A percentile compares a stretch with the other conserved stretches of the same genome.
Conservation (phyloP, 2,113 vertebrate species). For the Plectropomus leopardus region DNA sequence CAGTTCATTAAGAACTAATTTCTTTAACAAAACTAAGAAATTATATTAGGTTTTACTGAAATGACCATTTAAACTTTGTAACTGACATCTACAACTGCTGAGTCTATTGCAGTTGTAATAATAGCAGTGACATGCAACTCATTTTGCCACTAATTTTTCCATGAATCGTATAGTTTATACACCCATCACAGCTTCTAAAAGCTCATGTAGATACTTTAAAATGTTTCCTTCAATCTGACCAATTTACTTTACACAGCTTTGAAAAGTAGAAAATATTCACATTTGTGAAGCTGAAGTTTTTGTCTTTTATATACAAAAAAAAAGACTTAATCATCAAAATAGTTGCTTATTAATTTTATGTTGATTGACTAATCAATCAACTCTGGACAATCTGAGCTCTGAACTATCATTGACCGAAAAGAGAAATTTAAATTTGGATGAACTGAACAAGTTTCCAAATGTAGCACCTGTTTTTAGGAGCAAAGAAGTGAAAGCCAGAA, state of each 20-base stretch:
- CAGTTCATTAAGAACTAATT: neutral
- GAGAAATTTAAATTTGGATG: neutral
- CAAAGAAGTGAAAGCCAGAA: neutral
- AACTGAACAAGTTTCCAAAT: too few relatives aligned
- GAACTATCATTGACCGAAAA: neutral
- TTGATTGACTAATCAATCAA: neutral
- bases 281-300: neutral
- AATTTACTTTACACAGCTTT: neutral
- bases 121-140: neutral
- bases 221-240: neutral
- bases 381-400: neutral
- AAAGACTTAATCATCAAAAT: neutral
- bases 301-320: too few relatives aligned
- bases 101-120: neutral
- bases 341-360: neutral
- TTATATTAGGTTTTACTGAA: neutral
- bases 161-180: neutral
- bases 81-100: neutral
- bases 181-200: neutral
- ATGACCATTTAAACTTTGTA: neutral
- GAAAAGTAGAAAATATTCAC: neutral
- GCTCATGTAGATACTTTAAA: neutral
- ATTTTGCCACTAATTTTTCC: neutral
- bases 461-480: neutral
- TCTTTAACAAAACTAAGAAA: neutral